phyloP scores from a whole-genome alignment of 2,797 vertebrate species.

The Margarornis squamiger region DNA sequence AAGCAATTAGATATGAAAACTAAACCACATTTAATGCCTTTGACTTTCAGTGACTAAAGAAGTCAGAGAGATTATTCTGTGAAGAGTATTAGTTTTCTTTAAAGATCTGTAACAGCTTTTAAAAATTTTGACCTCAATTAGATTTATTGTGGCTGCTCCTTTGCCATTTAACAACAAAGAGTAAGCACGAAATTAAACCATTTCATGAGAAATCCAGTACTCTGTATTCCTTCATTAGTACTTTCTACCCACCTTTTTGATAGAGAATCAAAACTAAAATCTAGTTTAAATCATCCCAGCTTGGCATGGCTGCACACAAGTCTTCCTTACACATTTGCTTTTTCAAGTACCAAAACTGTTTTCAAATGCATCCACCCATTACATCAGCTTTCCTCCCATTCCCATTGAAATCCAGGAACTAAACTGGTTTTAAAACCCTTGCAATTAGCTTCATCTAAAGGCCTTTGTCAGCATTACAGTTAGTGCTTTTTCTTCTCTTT shows the following conservation, averaged over 20 bases:
- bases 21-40: conserved; percentile 23
- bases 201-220: neutral
- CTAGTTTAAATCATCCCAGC: neutral
- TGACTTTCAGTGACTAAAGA: neutral
- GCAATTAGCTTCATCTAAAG: neutral
- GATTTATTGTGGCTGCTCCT: neutral
- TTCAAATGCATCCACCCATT: neutral
- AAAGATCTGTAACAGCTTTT: neutral
- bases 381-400: neutral
- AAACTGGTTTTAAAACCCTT: neutral
- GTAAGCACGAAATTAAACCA: neutral
- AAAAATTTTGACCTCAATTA: neutral
- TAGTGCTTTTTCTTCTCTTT: neutral
- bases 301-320: neutral
- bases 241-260: neutral
- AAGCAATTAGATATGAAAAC: conserved; percentile 57
- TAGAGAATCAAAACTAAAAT: neutral
- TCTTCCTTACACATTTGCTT: neutral
- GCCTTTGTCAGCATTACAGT: neutral
- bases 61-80: neutral
- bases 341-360: neutral
- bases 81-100: neutral
- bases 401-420: neutral
- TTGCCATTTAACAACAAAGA: neutral
- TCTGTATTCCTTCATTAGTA: neutral